Evolutionary conservation across 2,797 vertebrate genomes (phyloP), one percentile per base, ranked within the genome.

Genomic region (Lithobates pipiens): DNA sequence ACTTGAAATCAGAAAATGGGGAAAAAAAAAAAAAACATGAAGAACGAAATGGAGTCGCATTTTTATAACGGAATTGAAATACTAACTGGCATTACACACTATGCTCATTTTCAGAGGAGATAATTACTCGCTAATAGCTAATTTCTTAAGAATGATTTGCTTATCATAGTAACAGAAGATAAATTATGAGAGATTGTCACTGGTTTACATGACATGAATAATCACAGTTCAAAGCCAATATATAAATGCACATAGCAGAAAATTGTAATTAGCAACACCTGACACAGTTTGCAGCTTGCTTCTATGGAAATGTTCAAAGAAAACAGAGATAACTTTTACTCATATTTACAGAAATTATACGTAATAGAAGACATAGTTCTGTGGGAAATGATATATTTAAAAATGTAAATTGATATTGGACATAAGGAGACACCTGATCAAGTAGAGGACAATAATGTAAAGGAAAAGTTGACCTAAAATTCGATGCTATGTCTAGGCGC

Each of bases 91-190:
- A 76, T 87, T 83, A 83, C 54, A 73, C 72, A 57, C 63, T 44
- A 76, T 44, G 84, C 70, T 84, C 57, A 83, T 75, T 87, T 76
- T 83, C 71, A 84, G 81, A 78, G 68, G 39, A 78, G 76, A 87
- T 84, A 84, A 87, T 87, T 80, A 84, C 81, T 82, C 69, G 76
- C 81, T 84, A 84, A 87, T 87, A 87, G 86, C 86, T 80, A 87
- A 84, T 87, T 84, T 87, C 86, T 87, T 87, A 79, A 87, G 81
- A 84, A 87, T 87, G 86, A 87, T 87, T 84, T 87, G 86, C 86
- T 87, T 87, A 87, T 86, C 85, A 83, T 76, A 83, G 76, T 75
- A 83, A 83, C 86, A 83, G 70, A 83, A 76, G 86, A 83, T 83
- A 76, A 87, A 87, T 87, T 83, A 83, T 80, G 81, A 84, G 63